These are phyloP conservation scores for Lagopus leucura DNA, from an alignment of 2,113 vertebrate species.

Conservation along the genomic window DNA sequence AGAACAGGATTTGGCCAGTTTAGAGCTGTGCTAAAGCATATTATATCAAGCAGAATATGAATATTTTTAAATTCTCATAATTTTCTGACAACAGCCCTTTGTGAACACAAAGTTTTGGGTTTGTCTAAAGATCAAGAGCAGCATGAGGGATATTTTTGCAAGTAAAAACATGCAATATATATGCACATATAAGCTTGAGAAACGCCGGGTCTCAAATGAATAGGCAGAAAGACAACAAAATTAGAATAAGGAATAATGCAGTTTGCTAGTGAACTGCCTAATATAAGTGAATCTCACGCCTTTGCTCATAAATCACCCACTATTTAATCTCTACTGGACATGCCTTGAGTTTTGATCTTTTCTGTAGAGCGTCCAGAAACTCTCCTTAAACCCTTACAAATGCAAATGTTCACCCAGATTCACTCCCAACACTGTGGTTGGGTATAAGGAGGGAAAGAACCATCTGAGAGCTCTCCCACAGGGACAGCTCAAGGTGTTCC, in stretches of 20 bases:
- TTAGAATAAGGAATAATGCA: neutral
- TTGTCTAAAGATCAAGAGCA: slow-evolving; percentile 13
- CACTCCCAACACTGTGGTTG: neutral
- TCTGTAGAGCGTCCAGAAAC: neutral
- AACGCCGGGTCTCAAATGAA: neutral
- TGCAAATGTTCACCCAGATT: neutral
- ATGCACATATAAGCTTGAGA: neutral
- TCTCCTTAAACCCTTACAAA: neutral
- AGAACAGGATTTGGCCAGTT: neutral
- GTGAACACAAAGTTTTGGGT: neutral
- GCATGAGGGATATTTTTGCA: neutral
- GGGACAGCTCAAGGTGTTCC: neutral
- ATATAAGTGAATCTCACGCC: neutral
- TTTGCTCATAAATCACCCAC: neutral
- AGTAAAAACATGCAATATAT: slow-evolving; percentile 12
- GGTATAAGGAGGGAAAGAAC: neutral
- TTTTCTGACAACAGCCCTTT: slow-evolving; percentile 23
- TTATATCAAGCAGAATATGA: neutral
- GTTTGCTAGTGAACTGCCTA: neutral
- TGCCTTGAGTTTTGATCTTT: neutral
- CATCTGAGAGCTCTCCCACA: neutral
- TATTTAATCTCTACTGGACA: accelerated
- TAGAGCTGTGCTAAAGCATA: neutral
- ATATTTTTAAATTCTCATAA: neutral
- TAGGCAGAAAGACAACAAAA: neutral